A percentile compares a stretch with the other conserved stretches of the same genome.
These are phyloP conservation scores for Boulengeromyrus knoepffleri DNA, from an alignment of 2,113 vertebrate genomes.

Conservation along the genomic window DNA sequence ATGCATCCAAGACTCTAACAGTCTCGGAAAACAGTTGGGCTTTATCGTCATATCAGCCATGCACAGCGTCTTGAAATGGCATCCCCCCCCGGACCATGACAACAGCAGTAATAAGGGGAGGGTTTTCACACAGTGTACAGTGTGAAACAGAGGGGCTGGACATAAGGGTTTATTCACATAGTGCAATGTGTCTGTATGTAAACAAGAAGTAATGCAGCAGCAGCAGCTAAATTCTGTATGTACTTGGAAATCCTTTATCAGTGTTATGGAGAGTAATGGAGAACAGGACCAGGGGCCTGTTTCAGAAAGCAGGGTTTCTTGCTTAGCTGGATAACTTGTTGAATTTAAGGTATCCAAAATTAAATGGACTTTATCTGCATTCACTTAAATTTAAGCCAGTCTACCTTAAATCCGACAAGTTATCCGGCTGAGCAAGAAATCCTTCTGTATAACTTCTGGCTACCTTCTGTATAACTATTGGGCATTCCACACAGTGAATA, in stretches of 20 bases:
- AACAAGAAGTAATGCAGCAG: background rate
- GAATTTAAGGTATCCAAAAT: background rate
- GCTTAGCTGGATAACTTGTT: background rate
- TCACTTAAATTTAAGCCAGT: background rate
- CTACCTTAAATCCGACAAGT: background rate
- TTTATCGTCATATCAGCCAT: background rate
- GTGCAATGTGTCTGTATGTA: background rate
- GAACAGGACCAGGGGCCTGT: background rate
- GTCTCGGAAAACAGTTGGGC: background rate
- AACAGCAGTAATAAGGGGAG: background rate
- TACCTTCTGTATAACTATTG: background rate
- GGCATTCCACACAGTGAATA: background rate
- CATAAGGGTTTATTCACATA: background rate
- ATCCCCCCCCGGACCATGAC: background rate
- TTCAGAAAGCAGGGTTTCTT: background rate
- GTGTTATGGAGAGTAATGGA: background rate
- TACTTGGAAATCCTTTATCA: background rate
- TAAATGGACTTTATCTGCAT: background rate
- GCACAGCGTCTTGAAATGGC: background rate
- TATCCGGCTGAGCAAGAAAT: background rate
- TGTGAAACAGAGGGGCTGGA: background rate
- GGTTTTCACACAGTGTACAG: background rate
- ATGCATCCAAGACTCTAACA: background rate
- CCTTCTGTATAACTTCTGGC: background rate
- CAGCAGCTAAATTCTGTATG: background rate